A percentile compares a stretch with the other conserved stretches of the same genome.
Evolutionary conservation across 2,888 invertebrate genomes (phyloP).

Genomic region (Drosophila buzzatii): DNA sequence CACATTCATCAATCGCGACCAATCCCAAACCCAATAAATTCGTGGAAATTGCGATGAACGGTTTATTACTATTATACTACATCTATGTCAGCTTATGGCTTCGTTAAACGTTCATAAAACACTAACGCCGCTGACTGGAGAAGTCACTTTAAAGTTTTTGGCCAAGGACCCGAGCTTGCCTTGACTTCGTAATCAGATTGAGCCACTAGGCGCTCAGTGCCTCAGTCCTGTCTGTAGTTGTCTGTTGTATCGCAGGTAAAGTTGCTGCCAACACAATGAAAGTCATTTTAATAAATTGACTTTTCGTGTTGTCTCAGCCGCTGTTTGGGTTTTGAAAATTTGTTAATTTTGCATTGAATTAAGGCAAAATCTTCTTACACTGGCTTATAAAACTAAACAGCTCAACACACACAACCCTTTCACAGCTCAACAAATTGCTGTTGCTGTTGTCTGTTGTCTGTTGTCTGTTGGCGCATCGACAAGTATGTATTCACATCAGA

Average conservation of each 20-base stretch:
- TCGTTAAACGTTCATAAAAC: not conserved
- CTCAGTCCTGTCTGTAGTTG: not conserved
- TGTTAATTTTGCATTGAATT: conserved; percentile 82
- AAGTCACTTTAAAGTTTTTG: conserved; percentile 3
- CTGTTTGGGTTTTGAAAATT: conserved; percentile 72
- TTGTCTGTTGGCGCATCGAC: conserved; percentile 33
- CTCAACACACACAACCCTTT: conserved; percentile 53
- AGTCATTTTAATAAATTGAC: conserved; percentile 65
- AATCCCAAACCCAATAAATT: conserved; percentile 1
- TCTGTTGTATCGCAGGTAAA: conserved; percentile 13
- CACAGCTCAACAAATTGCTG: conserved; percentile 37
- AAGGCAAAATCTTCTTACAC: conserved; percentile 82
- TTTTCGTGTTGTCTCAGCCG: conserved; percentile 70
- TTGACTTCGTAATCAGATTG: not conserved
- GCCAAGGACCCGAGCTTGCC: conserved; percentile 3
- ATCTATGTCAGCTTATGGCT: conserved; percentile 7
- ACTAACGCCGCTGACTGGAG: not conserved
- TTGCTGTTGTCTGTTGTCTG: conserved; percentile 23
- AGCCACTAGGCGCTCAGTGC: not conserved
- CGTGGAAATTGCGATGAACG: not conserved
- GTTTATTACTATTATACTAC: not conserved
- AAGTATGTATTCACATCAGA: conserved; percentile 67
- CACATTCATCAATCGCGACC: not conserved
- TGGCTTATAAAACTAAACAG: conserved; percentile 72
- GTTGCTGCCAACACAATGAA: conserved; percentile 27